Percentiles rank a stretch among this genome's conserved stretches.
Evolutionary conservation across 2,113 vertebrate species (phyloP).

Genomic region (Cynopterus brachyotis): DNA sequence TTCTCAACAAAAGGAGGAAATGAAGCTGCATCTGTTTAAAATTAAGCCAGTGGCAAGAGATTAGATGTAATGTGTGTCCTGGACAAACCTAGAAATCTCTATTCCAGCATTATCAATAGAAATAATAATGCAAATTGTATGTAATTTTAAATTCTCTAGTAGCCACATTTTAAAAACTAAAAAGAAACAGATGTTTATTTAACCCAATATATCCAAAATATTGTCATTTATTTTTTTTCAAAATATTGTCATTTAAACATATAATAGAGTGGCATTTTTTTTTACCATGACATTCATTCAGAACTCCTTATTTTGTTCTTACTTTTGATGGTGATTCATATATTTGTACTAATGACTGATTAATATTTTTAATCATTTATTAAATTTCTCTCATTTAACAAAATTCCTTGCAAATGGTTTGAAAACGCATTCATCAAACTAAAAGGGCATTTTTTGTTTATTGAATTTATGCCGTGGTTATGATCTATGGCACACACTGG

Average conservation of each 20-base stretch:
- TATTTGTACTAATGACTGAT: background rate
- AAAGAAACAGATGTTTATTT: background rate
- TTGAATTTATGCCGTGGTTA: background rate
- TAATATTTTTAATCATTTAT: background rate
- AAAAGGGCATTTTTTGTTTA: background rate
- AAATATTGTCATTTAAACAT: background rate
- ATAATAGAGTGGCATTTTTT: background rate
- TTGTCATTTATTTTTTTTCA: background rate
- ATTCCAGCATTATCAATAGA: background rate
- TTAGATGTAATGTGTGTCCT: background rate
- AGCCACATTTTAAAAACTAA: background rate
- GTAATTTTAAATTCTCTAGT: background rate
- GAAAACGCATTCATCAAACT: background rate
- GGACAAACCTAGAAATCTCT: background rate
- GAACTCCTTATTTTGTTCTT: background rate
- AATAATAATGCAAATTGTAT: background rate
- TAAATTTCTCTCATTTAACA: background rate
- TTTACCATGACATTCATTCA: background rate
- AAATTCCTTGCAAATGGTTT: background rate
- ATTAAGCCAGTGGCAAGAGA: background rate
- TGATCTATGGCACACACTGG: background rate
- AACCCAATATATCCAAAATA: background rate
- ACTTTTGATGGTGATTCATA: background rate
- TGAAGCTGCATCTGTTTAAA: constrained; percentile 90
- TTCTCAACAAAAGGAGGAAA: constrained; percentile 93